Base-by-base conservation (phyloP, 2,797 vertebrate species). In the Ispidina lecontei region DNA sequence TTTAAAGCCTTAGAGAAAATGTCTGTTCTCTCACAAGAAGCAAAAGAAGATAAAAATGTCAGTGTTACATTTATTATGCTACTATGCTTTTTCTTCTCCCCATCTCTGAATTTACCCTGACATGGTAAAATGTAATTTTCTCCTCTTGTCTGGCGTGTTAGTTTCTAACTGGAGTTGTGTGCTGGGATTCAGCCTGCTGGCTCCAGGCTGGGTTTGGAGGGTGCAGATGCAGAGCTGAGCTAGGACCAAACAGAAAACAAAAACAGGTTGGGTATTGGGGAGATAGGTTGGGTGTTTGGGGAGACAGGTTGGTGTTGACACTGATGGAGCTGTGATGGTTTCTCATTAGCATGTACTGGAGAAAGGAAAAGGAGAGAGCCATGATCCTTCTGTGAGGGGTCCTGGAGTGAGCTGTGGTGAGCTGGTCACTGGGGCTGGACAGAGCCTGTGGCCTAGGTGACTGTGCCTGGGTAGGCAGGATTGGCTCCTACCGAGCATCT, bases 391-490 rank as follows among this genome's bases (percentile, higher is more conserved):
- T 17, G 0, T 33, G 44, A 60, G 46, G 15, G 65, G 31, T 46
- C 0, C 0, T 47, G n/a, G 14, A 3, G 46, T 76, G 47, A 31
- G 31, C 31, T 72, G 43, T n/a, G 29, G 21, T 3, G 2, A 49
- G 28, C 22, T 5, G 41, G 18, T 62, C 15, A 4, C 0, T 35
- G 29, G 3, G 29, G 4, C 29, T 70, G 59, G 77, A 14, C 22
- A 37, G 13, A 10, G 4, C 15, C 44, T 35, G 20, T 52, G 54
- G 19, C 21, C 31, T 8, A 49, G 37, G 59, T 84, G 47, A 23
- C 3, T 70, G 4, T 2, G 2, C 29, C 13, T 52, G 23, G 31
- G 16, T 41, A 26, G 37, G 26, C 7, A 19, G 0, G 0, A 31
- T 41, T 67, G 44, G 46, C 73, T 82, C 73, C 47, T 59, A 8